A percentile compares a stretch with the other conserved stretches of the same genome.
Evolutionary conservation across 2,797 vertebrate species (phyloP).

Genomic region (Crax fasciolata): DNA sequence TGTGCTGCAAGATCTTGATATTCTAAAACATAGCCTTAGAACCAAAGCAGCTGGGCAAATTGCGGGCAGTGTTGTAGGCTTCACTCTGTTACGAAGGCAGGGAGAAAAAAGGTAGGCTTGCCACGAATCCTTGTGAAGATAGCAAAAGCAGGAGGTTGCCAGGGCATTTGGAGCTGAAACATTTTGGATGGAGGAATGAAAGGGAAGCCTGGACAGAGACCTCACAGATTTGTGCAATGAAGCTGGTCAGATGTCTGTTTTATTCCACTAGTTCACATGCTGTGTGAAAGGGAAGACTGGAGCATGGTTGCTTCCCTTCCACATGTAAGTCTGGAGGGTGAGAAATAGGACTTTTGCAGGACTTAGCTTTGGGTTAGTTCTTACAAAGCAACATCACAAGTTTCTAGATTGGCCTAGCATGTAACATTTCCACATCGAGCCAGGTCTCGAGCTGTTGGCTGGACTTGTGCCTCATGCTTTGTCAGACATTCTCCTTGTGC

Average conservation of each 20-base stretch:
- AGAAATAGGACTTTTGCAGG: not conserved
- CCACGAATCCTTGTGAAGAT: not conserved
- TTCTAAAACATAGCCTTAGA: not conserved
- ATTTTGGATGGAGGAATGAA: not conserved
- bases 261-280: not conserved
- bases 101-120: not conserved
- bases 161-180: not conserved
- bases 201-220: not conserved
- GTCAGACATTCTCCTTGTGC: not conserved
- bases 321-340: not conserved
- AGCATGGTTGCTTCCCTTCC: not conserved
- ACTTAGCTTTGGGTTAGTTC: not conserved
- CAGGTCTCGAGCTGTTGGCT: not conserved
- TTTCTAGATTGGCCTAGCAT: not conserved
- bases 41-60: not conserved
- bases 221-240: not conserved
- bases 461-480: not conserved
- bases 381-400: not conserved
- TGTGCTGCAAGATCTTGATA: not conserved
- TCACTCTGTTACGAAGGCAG: not conserved
- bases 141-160: not conserved
- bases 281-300: not conserved
- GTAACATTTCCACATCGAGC: not conserved
- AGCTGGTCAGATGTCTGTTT: not conserved
- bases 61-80: not conserved